Conservation (phyloP, 64 coral and sea anemone species). For the Dendronephthya gigantea region DNA sequence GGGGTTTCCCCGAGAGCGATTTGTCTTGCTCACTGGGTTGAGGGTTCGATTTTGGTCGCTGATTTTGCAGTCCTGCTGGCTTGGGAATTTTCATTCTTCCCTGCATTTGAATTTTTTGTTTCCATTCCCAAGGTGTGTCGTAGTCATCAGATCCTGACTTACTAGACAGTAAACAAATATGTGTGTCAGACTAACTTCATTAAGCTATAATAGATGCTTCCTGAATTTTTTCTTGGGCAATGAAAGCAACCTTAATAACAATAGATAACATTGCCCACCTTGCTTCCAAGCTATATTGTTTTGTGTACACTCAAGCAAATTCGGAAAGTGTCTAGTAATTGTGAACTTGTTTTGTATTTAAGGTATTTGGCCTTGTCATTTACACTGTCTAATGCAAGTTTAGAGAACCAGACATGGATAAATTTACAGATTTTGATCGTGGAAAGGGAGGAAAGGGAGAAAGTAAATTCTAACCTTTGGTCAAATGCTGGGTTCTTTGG, state of each 20-base stretch:
- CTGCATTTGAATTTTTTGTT: neutral
- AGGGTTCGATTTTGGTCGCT: neutral
- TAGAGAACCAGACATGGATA: no score
- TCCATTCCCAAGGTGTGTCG: slow-evolving; percentile 8
- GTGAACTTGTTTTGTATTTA: no score
- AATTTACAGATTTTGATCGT: no score
- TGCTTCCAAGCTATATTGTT: no score
- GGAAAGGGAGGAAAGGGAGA: no score
- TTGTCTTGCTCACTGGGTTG: neutral
- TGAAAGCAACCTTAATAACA: no score
- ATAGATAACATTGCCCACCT: no score
- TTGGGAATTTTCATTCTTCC: neutral
- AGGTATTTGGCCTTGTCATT: no score
- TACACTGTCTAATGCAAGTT: no score
- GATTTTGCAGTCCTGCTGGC: neutral
- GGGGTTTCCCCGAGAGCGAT: neutral
- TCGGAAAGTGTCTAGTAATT: no score
- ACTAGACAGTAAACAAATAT: neutral
- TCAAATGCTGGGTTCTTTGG: neutral
- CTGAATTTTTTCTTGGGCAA: no score
- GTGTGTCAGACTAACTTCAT: neutral
- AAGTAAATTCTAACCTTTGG: neutral
- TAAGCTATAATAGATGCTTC: neutral
- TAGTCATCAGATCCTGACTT: neutral
- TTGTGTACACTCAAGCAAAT: no score